Conservation (phyloP, 2,888 invertebrate species). For the Dryobotodes eremita region DNA sequence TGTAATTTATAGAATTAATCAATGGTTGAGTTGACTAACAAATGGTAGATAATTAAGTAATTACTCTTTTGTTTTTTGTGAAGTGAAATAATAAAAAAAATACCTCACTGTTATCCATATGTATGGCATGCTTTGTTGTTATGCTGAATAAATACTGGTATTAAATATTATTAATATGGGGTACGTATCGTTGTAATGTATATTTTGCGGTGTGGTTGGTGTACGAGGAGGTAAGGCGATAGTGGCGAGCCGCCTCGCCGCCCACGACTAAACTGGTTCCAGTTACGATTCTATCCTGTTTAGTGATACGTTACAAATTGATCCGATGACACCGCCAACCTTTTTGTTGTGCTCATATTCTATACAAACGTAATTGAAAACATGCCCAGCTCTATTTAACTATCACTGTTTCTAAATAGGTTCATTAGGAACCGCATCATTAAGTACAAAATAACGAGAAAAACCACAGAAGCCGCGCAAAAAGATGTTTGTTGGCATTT, state of each 20-base stretch:
- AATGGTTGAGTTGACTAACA: not conserved
- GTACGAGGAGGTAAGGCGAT: conserved; percentile 77
- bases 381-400: conserved; percentile 20
- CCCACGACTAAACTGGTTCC: conserved; percentile 77
- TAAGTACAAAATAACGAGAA: conserved; percentile 52
- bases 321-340: conserved; percentile 78
- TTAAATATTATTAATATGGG: conserved; percentile 34
- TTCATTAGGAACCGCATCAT: conserved; percentile 43
- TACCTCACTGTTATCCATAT: not conserved
- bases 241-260: conserved; percentile 77
- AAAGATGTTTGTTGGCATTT: conserved; percentile 44
- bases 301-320: conserved; percentile 83
- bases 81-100: not conserved
- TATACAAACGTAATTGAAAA: conserved; percentile 53
- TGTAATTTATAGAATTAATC: not conserved
- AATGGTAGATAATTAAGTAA: not conserved
- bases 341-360: conserved; percentile 66
- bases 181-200: conserved; percentile 72
- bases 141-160: conserved; percentile 16
- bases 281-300: conserved; percentile 79
- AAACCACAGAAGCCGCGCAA: conserved; percentile 29
- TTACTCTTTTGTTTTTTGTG: not conserved
- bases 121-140: not conserved
- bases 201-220: conserved; percentile 79
- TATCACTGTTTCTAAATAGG: conserved; percentile 46